phyloP scores from a whole-genome alignment of 2,888 invertebrate species.

The Salticus scenicus region DNA sequence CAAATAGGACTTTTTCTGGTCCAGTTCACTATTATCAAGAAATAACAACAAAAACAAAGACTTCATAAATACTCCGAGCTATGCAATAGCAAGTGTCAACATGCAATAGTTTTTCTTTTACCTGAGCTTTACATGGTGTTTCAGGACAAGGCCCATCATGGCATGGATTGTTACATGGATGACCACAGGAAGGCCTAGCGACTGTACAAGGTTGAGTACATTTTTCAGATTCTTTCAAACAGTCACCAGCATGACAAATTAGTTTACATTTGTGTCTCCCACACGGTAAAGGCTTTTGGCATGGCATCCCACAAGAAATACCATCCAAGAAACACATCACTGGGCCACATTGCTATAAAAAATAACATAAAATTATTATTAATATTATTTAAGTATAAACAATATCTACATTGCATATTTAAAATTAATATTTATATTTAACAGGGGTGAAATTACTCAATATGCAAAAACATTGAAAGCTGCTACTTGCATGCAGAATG shows the following conservation, averaged over 20 bases:
- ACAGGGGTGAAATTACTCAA: too few relatives aligned
- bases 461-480: too few relatives aligned
- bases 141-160: constrained; percentile 85
- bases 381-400: too few relatives aligned
- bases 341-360: constrained; percentile 43
- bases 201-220: constrained; percentile 89
- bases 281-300: constrained; percentile 87
- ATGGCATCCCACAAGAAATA: constrained; percentile 93
- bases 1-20: too few relatives aligned
- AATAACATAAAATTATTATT: neutral
- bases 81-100: too few relatives aligned
- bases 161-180: constrained; percentile 89
- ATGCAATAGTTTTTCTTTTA: too few relatives aligned
- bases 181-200: constrained; percentile 84
- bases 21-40: too few relatives aligned
- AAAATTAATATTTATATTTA: too few relatives aligned
- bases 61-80: too few relatives aligned
- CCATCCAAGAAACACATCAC: constrained; percentile 85
- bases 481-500: too few relatives aligned
- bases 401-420: too few relatives aligned
- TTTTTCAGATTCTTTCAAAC: constrained; percentile 81
- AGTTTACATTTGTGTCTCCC: constrained; percentile 88
- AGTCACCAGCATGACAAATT: constrained; percentile 86
- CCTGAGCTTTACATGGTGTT: constrained; percentile 83
- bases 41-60: too few relatives aligned